Percentiles rank a stretch among this genome's conserved stretches.
These are phyloP conservation scores for Umimayanthus chanpuru DNA, from an alignment of 92 coral and sea anemone species.

Conservation along the genomic window DNA sequence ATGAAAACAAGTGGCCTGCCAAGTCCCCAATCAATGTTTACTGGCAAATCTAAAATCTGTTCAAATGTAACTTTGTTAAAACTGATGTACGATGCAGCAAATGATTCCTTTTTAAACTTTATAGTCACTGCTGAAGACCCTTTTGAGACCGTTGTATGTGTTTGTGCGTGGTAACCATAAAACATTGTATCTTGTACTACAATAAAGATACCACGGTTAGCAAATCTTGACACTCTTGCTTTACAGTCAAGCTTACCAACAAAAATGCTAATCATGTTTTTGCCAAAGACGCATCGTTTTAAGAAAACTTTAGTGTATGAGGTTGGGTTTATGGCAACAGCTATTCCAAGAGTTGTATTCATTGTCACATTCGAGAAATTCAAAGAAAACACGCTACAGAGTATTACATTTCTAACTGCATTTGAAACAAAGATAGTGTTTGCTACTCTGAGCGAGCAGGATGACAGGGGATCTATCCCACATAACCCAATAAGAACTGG, in stretches of 20 bases:
- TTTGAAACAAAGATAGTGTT: neutral
- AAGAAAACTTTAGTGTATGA: neutral
- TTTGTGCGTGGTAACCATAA: neutral
- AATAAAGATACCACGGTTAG: neutral
- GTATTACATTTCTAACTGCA: neutral
- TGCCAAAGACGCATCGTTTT: neutral
- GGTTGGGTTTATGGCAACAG: neutral
- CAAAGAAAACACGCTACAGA: neutral
- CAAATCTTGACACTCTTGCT: no score
- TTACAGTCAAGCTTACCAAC: neutral
- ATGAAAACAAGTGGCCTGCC: neutral
- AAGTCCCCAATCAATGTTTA: neutral
- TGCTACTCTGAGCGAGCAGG: neutral
- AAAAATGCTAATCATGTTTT: neutral
- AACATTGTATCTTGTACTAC: neutral
- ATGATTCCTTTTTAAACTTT: neutral
- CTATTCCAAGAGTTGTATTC: neutral
- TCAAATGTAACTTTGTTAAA: neutral
- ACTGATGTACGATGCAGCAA: neutral
- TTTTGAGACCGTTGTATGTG: neutral
- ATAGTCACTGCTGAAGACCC: neutral
- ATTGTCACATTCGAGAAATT: neutral
- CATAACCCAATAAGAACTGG: neutral
- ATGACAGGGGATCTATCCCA: neutral
- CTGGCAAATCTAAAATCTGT: neutral